phyloP scores from a whole-genome alignment of 1,140 invertebrate species.

The Sycobia sp. region DNA sequence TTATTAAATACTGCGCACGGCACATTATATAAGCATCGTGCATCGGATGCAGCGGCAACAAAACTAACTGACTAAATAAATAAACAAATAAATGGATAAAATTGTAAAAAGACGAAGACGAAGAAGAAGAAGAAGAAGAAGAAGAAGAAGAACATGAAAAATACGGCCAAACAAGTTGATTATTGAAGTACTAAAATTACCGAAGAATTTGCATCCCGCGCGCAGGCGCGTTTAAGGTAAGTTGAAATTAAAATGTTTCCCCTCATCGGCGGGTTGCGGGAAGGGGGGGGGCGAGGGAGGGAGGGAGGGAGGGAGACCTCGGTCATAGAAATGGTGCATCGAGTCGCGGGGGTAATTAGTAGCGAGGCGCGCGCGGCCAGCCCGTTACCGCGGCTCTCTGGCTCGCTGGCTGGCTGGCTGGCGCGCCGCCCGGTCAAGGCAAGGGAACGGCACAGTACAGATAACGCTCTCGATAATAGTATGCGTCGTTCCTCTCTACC shows the following conservation, averaged over 20 bases:
- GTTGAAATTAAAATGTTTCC: constrained; percentile 25
- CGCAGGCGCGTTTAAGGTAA: background rate
- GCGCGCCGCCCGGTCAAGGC: too few relatives aligned
- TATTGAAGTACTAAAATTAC: constrained; percentile 5
- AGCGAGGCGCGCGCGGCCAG: constrained; percentile 22
- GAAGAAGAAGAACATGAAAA: background rate
- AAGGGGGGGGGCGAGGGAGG: too few relatives aligned
- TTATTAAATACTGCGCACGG: too few relatives aligned
- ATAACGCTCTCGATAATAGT: constrained; percentile 34
- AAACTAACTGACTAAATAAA: too few relatives aligned
- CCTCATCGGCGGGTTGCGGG: too few relatives aligned
- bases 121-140: background rate
- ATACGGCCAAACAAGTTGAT: background rate
- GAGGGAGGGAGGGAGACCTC: constrained; percentile 16
- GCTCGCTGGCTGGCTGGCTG: too few relatives aligned
- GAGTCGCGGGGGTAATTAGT: constrained; percentile 27
- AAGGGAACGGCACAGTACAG: constrained; percentile 31
- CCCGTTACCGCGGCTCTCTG: constrained; percentile 7
- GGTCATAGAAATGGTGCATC: constrained; percentile 28
- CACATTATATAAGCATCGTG: too few relatives aligned
- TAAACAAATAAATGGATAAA: background rate
- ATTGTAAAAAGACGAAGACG: background rate
- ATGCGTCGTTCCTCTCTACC: constrained; percentile 27
- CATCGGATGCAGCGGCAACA: too few relatives aligned
- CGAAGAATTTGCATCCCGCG: too few relatives aligned